Evolutionary conservation across 1,140 invertebrate species (phyloP).

Genomic region (Drosophila sechellia): DNA sequence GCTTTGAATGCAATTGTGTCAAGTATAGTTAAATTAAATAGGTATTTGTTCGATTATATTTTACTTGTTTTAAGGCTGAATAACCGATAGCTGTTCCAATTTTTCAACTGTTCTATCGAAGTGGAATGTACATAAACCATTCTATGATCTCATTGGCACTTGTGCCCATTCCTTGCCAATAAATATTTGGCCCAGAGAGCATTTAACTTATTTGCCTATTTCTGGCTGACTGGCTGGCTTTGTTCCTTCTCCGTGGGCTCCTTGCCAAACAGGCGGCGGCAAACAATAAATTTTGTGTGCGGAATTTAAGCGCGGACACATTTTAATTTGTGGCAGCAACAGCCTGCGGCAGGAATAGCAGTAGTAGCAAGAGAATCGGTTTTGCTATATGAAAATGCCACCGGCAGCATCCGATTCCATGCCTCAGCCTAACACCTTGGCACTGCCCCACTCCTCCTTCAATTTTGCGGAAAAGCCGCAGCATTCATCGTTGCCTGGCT

Average conservation of each 20-base stretch:
- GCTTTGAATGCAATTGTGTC: not conserved
- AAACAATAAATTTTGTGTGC: conserved; percentile 73
- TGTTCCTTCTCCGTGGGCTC: conserved; percentile 40
- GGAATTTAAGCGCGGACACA: conserved; percentile 71
- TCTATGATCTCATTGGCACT: conserved; percentile 27
- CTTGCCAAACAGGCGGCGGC: conserved; percentile 54
- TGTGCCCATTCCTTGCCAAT: conserved; percentile 23
- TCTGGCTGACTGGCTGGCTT: conserved; percentile 45
- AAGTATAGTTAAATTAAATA: not conserved
- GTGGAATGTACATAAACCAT: conserved; percentile 14
- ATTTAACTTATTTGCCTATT: conserved; percentile 76
- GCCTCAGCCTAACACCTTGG: conserved; percentile 57
- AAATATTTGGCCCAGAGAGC: conserved; percentile 67
- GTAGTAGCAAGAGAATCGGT: not conserved
- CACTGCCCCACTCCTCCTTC: not conserved
- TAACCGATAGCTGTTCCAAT: not conserved
- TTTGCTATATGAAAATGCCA: conserved; percentile 6
- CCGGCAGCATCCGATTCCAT: conserved; percentile 21
- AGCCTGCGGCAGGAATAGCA: conserved; percentile 14
- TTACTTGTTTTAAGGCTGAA: too few relatives aligned
- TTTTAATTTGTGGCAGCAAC: conserved; percentile 76
- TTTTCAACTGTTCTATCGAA: not conserved
- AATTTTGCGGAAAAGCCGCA: conserved; percentile 51
- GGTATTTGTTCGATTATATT: too few relatives aligned
- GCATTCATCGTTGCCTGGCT: conserved; percentile 68